Percentiles rank a stretch among this genome's conserved stretches.
phyloP scores from a whole-genome alignment of 1,140 invertebrate genomes.

The Episyrphus balteatus region DNA sequence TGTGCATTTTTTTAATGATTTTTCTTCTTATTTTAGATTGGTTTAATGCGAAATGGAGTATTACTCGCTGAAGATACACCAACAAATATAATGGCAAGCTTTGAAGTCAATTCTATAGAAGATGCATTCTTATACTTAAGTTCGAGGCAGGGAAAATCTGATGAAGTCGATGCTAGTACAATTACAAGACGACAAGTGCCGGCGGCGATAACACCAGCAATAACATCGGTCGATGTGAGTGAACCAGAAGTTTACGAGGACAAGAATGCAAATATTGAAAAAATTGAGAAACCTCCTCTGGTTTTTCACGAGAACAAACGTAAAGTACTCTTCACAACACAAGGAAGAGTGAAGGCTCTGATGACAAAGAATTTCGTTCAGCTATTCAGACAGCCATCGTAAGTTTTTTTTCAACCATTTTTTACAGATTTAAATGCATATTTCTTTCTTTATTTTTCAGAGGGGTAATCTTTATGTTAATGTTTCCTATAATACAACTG shows the following conservation, averaged over 20 bases:
- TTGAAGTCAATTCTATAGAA: slow-evolving; percentile 55
- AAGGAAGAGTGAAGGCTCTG: slow-evolving; percentile 30
- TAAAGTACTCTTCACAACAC: slow-evolving; percentile 29
- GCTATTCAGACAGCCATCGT: slow-evolving; percentile 55
- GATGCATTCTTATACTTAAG: slow-evolving; percentile 63
- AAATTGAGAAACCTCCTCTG: slow-evolving; percentile 16
- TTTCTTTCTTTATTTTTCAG: slow-evolving; percentile 39
- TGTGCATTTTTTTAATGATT: not conserved
- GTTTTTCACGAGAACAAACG: slow-evolving; percentile 22
- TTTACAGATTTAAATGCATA: not conserved
- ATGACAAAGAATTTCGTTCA: slow-evolving; percentile 52
- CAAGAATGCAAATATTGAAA: slow-evolving; percentile 1
- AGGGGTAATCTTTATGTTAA: slow-evolving; percentile 63
- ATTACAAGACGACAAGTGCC: slow-evolving; percentile 14
- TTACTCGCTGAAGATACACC: slow-evolving; percentile 80
- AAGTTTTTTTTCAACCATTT: slow-evolving; percentile 18
- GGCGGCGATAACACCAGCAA: slow-evolving; percentile 4
- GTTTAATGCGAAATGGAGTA: slow-evolving; percentile 74
- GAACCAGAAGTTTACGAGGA: slow-evolving; percentile 11
- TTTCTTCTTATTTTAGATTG: slow-evolving; percentile 50
- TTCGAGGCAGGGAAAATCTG: slow-evolving; percentile 44
- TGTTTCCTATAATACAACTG: slow-evolving; percentile 73
- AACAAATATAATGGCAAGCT: slow-evolving; percentile 46
- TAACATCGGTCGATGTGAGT: slow-evolving; percentile 20
- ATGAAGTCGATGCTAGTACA: slow-evolving; percentile 18